Base-by-base conservation (phyloP, 2,113 vertebrate genomes). In the Notothenia rossii region DNA sequence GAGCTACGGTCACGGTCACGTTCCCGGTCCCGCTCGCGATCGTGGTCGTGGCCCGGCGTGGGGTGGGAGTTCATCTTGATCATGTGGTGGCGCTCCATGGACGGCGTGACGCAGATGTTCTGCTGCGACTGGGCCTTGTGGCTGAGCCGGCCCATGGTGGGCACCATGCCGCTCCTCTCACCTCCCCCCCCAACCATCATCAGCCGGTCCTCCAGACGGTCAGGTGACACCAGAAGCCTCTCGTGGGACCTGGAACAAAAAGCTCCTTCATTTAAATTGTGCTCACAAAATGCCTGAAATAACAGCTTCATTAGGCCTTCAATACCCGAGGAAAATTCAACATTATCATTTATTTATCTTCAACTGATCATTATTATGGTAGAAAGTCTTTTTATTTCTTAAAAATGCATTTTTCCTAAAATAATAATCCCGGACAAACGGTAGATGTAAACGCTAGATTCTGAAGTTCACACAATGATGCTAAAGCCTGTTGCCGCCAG, bases 1-100 rank as follows among this genome's bases (percentile, higher is more conserved):
- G 85, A 25, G 67, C 81, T 18, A 62, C 88, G 90, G 46, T 94
- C 94, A 46, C 93, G 94, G 36, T 95, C 94, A 10, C 22, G 22
- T 14, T 60, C 58, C 1, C 33, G 59, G 15, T 48, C 46, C 11
- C 46, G 46, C 4, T 48, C 46, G 11, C 46, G 46, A 48, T 94
- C 94, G 51, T 93, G 93, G 53, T 95, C 94, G n/a, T 93, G 92
- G 51, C 94, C 94, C 10, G 95, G 86, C 9, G 94, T 85, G 0
- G 96, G 96, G 86, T 96, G 96, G 46, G 96, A 96, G 93, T 97
- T 97, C 95, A 96, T 97, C 93, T 96, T 96, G 90, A 96, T 95
- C 93, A 96, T 95, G 88, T 97, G 96, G 85, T 97, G 96, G 48
- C 96, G 95, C 55, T 97, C 96, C 74, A 95, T 91, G 72, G 93